A percentile compares a stretch with the other conserved stretches of the same genome.
These are phyloP conservation scores for Poecilia velifera DNA, from an alignment of 2,797 vertebrate genomes.

Conservation along the genomic window DNA sequence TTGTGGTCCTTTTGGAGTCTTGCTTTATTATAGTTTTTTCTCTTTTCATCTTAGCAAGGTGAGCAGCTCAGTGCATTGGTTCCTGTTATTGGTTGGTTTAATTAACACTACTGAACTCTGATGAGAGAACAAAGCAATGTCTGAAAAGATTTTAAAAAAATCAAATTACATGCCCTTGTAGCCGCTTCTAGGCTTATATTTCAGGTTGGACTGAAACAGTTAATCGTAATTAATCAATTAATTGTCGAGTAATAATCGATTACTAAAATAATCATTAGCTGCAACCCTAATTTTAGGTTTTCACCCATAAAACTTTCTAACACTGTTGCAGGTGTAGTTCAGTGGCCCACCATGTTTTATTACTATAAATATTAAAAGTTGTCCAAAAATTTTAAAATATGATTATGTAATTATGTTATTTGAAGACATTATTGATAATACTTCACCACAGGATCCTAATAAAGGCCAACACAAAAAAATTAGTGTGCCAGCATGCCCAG, in stretches of 20 bases:
- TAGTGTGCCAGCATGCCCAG: no score
- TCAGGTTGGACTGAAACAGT: neutral
- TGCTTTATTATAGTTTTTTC: neutral
- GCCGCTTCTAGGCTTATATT: neutral
- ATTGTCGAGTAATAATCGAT: no score
- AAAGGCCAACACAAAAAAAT: no score
- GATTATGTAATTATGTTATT: no score
- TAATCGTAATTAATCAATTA: no score
- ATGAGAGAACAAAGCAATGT: neutral
- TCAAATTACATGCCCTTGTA: neutral
- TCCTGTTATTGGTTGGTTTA: neutral
- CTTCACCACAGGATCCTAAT: no score
- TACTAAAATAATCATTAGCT: no score
- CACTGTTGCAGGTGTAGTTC: no score
- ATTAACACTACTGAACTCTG: neutral
- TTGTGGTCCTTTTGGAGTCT: neutral
- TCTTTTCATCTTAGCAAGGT: neutral
- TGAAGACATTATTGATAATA: no score
- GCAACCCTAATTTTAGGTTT: neutral
- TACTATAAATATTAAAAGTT: neutral
- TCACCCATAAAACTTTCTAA: neutral
- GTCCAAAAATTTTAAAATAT: neutral
- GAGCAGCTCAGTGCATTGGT: neutral
- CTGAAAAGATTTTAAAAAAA: neutral
- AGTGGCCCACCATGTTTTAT: neutral